These are phyloP conservation scores for Caenorhabditis uteleia DNA, from an alignment of 2,888 invertebrate species.

Conservation along the genomic window DNA sequence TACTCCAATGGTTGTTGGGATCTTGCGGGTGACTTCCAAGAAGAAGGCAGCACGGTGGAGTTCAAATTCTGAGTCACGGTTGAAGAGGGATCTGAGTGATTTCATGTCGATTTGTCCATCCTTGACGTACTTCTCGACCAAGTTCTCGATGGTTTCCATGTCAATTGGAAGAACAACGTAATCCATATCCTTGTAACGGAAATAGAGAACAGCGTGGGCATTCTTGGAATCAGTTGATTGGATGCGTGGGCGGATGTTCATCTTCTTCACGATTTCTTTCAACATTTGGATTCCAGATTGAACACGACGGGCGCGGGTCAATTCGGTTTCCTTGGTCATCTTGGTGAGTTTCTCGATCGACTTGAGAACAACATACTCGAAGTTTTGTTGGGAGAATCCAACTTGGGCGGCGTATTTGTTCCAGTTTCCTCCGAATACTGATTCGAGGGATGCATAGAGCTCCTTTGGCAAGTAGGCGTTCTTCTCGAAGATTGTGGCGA, in stretches of 20 bases:
- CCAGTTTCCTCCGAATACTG: conserved; percentile 50
- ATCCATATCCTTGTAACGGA: no score
- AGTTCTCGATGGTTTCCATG: no score
- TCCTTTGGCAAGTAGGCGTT: conserved; percentile 39
- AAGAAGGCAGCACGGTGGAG: conserved; percentile 27
- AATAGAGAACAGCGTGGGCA: no score
- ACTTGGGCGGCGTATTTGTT: conserved; percentile 28
- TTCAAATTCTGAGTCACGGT: conserved; percentile 10
- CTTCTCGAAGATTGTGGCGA: conserved; percentile 44
- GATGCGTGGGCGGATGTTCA: no score
- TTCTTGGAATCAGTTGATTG: no score
- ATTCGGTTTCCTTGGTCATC: no score
- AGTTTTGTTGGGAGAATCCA: conserved; percentile 41
- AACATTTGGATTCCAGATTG: no score
- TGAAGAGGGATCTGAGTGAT: conserved; percentile 4
- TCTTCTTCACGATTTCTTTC: no score
- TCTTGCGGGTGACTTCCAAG: conserved; percentile 32
- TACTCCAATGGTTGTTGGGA: conserved; percentile 58
- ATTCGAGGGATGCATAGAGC: conserved; percentile 39
- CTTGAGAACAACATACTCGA: conserved; percentile 34
- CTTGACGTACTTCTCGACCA: no score
- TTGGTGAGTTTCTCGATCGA: conserved; percentile 13
- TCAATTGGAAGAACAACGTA: no score
- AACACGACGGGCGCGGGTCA: no score
- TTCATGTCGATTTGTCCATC: no score